Base-by-base conservation (phyloP, 1,140 invertebrate species). In the Wiebesia pumilae region DNA sequence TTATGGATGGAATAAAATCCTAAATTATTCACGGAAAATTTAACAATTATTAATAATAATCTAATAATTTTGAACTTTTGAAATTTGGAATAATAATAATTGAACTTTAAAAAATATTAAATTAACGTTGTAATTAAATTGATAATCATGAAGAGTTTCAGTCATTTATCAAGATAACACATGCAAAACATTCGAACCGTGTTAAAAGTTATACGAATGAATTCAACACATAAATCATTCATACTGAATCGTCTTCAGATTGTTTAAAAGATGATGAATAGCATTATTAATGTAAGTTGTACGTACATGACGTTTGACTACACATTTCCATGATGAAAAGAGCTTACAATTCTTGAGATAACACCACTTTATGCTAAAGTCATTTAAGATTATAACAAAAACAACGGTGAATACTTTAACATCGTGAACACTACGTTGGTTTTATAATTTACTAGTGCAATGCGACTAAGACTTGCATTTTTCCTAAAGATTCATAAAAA, bases 241-340 rank as follows among this genome's bases (percentile, higher is more conserved):
- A 88, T 87, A 71, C 73, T 58, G 33, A 54, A 1, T 86, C 54
- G 62, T 80, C 81, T 65, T 47, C 65, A 81, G 85, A 83, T 87
- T 88, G 73, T 88, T 84, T 67, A n/a, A 86, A 85, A 88, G 81
- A 88, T 88, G 84, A 88, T 89, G 82, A 78, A 77, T 47, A 30
- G 47, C 24, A 24, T 33, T 43, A 43, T 27, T 43, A 40, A 75
- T 43, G 43, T 43, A 19, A 54, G 0, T 30, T 35, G 14, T 79
- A 35, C 7, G 3, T 79, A 58, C 7, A 79, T 35, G 10, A 33
- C n/a, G 4, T n/a, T 40, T n/a, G 7, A 77, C 27, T 47, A 19
- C 14, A 3, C 51, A 38, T 30, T 90, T 91, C 81, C 83, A 98
- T 98, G 98, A 98, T 94, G 98, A 99, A 62, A 27, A 27, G 3